phyloP scores from a whole-genome alignment of 2,888 invertebrate genomes.

The Anagyrus pseudococci region DNA sequence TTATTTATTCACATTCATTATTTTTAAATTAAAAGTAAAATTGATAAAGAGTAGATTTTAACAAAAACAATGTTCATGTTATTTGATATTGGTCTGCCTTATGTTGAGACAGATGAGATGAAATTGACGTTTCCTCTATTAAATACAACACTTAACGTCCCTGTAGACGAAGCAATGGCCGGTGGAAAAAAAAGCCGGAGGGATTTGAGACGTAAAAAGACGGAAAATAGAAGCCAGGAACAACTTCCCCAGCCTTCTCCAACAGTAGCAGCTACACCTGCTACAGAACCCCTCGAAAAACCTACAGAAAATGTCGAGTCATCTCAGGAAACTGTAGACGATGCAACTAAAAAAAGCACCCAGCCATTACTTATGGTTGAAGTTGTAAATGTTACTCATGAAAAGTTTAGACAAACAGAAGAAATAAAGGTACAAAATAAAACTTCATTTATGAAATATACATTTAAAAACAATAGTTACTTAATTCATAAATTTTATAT shows the following conservation, averaged over 20 bases:
- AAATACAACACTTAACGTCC: conserved; percentile 82
- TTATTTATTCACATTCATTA: not conserved
- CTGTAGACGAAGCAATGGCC: conserved; percentile 76
- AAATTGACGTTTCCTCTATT: conserved; percentile 84
- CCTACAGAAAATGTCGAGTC: conserved; percentile 21
- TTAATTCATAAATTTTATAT: conserved; percentile 1
- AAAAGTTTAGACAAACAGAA: conserved; percentile 88
- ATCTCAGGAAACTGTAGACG: conserved; percentile 9
- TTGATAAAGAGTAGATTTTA: not conserved
- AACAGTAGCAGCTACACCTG: conserved; percentile 31
- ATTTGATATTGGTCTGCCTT: conserved; percentile 42
- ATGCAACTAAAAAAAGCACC: conserved; percentile 15
- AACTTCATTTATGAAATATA: conserved; percentile 16
- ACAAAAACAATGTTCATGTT: too few species aligned
- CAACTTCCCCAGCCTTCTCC: conserved; percentile 19
- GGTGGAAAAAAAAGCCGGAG: conserved; percentile 59
- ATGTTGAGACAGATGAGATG: conserved; percentile 65
- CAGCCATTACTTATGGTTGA: conserved; percentile 86
- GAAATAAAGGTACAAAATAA: conserved; percentile 79
- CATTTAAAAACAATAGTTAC: conserved; percentile 4
- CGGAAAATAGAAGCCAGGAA: conserved; percentile 43
- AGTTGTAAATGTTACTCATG: conserved; percentile 89
- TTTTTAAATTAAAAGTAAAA: not conserved
- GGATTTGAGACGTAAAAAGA: conserved; percentile 48
- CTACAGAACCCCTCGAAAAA: conserved; percentile 38